Evolutionary conservation across 2,113 vertebrate genomes (phyloP), one percentile per base, ranked within the genome.

Genomic region (Camelus dromedarius): DNA sequence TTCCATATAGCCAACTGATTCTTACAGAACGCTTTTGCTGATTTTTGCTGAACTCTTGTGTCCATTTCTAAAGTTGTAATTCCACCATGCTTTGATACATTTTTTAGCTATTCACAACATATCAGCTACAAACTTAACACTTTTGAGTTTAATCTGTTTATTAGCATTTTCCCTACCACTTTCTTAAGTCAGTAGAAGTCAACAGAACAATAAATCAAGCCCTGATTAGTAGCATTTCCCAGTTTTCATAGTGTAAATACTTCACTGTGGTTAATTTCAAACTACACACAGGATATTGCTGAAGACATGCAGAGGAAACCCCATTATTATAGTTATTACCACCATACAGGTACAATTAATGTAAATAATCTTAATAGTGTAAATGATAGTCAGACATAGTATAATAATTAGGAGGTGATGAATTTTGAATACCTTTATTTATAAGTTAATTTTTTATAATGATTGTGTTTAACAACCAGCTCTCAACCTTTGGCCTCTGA

Each of bases 381-480:
- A 76, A 32, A 18, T 72, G 32, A 82, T 14, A 66, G 52, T 32
- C 69, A 90, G n/a, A 76, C 66, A 3, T 46, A 82, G 73, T 3
- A 56, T 50, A 62, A 72, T 81, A 81, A 79, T 69, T 35, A 81
- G 14, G 30, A 92, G 32, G 3, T 46, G 38, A 16, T 69, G n/a
- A 38, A 72, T 70, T 87, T 73, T 84, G 52, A 80, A 22, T 38
- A 86, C n/a, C 38, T 42, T 81, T 86, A 76, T 76, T 84, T 56
- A 0, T 85, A 81, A 67, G 89, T 93, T 93, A 90, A 93, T 75
- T 86, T 96, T 89, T 26, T 66, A 60, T 89, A 64, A 32, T 70
- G 62, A 1, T 76, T 70, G 18, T 76, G 6, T 94, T 93, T 69
- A 90, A 95, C 11, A 86, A 77, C 6, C 14, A 69, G 46, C 5